Evolutionary conservation across 1,140 invertebrate genomes (phyloP).

Genomic region (Dermatophagoides farinae): DNA sequence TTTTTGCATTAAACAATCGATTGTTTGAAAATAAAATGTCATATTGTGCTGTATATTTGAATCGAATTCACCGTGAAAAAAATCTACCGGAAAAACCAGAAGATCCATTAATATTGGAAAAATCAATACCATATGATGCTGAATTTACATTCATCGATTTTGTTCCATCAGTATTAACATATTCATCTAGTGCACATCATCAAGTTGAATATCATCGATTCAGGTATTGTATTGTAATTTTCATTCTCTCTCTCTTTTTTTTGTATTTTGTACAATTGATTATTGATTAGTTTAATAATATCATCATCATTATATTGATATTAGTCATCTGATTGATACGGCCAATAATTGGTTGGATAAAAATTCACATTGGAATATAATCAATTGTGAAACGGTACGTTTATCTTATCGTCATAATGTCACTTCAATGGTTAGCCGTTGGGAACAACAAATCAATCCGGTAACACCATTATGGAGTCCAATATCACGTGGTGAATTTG

Average conservation of each 20-base stretch:
- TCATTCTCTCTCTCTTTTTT: neutral
- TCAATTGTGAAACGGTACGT: conserved; percentile 14
- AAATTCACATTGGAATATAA: conserved; percentile 13
- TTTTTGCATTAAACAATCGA: neutral
- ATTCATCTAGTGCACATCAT: neutral
- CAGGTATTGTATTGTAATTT: conserved; percentile 6
- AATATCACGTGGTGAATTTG: neutral
- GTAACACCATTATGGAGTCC: neutral
- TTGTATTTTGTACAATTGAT: neutral
- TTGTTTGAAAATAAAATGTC: neutral
- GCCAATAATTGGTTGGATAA: conserved; percentile 5
- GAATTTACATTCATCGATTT: conserved; percentile 15
- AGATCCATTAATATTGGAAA: conserved; percentile 12
- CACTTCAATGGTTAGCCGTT: conserved; percentile 9
- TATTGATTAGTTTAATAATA: too few relatives aligned
- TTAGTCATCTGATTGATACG: conserved; percentile 7
- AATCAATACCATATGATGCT: conserved; percentile 5
- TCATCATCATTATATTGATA: neutral
- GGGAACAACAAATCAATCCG: conserved; percentile 9
- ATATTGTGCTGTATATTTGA: conserved; percentile 11
- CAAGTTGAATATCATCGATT: conserved; percentile 10
- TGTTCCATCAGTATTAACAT: conserved; percentile 8
- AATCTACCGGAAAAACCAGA: conserved; percentile 11
- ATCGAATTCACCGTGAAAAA: conserved; percentile 4
- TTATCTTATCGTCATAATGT: conserved; percentile 10